These are phyloP conservation scores for Ceraclea dissimilis DNA, from an alignment of 2,888 invertebrate genomes.

Conservation along the genomic window DNA sequence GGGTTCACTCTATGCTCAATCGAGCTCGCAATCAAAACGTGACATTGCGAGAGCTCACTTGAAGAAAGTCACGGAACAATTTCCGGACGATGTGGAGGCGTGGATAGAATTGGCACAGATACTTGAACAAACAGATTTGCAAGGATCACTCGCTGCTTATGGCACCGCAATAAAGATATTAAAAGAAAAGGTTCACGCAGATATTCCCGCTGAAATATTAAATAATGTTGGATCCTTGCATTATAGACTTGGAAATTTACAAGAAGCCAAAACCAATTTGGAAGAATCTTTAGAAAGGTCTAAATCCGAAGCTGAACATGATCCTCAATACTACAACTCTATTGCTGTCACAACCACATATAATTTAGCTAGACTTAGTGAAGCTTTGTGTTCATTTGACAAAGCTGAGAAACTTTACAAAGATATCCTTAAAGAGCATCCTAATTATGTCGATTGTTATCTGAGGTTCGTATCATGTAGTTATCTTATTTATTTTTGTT, in stretches of 20 bases:
- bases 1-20: slow-evolving; percentile 92
- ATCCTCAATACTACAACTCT: slow-evolving; percentile 91
- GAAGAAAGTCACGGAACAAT: slow-evolving; percentile 92
- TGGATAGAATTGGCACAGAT: slow-evolving; percentile 99
- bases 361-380: slow-evolving; percentile 89
- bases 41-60: slow-evolving; percentile 91
- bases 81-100: slow-evolving; percentile 97
- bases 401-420: slow-evolving; percentile 95
- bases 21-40: slow-evolving; percentile 79
- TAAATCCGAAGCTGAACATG: slow-evolving; percentile 75
- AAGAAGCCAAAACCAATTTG: slow-evolving; percentile 76
- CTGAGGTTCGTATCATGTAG: slow-evolving; percentile 43
- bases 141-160: slow-evolving; percentile 84
- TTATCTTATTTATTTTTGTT: too few species aligned
- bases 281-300: slow-evolving; percentile 79
- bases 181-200: slow-evolving; percentile 86
- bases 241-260: slow-evolving; percentile 78
- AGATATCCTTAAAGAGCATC: slow-evolving; percentile 93
- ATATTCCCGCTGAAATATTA: slow-evolving; percentile 94
- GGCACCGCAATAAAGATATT: slow-evolving; percentile 88
- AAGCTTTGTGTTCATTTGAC: slow-evolving; percentile 86
- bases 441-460: slow-evolving; percentile 95
- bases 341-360: slow-evolving; percentile 95
- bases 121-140: slow-evolving; percentile 87
- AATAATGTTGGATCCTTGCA: slow-evolving; percentile 96